Base-by-base conservation (phyloP, 2,113 vertebrate genomes). In the Alexandromys fortis region DNA sequence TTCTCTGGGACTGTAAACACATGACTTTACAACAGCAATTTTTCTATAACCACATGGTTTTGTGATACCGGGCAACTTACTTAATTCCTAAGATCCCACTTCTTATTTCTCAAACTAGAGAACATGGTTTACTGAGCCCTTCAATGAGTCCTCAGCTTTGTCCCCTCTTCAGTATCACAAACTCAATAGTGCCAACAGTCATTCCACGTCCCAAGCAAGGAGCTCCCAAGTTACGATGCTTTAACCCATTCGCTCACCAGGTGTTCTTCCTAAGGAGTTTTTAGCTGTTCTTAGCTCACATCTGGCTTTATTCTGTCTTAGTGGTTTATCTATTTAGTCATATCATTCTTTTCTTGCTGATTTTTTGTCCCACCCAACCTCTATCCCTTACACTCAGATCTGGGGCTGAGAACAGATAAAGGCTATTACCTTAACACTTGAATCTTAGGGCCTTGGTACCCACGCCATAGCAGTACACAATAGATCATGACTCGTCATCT, bases 51-150 rank as follows among this genome's bases (percentile, higher is more conserved):
- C 9, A 42, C 55, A 88, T 86, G 70, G 67, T 91, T 94, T 90
- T 83, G 33, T 33, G 89, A 93, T 45, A 38, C 1, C 0, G 0
- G 70, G 33, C 21, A 88, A 88, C 52, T 77, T 12, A 67, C 47
- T 70, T 79, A 65, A 83, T 67, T 76, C 67, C 82, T 83, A 17
- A 1, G 55, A 92, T 52, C n/a, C 76, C 33, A 3, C 45, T 87
- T 79, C 85, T 58, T 38, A 21, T 45, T 92, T 70, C 86, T 73
- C 73, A 88, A 86, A 83, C 68, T 61, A 75, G 67, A 91, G 82
- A 89, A 42, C 5, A 3, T 0, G 14, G 38, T 7, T 11, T 10
- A 5, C 52, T 38, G 45, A 78, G 58, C 38, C 10, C 24, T 68
- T n/a, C 19, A 26, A 5, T 5, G 2, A 17, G 30, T 47, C 30